phyloP scores from a whole-genome alignment of 2,113 vertebrate genomes.

The Nothoprocta perdicaria region DNA sequence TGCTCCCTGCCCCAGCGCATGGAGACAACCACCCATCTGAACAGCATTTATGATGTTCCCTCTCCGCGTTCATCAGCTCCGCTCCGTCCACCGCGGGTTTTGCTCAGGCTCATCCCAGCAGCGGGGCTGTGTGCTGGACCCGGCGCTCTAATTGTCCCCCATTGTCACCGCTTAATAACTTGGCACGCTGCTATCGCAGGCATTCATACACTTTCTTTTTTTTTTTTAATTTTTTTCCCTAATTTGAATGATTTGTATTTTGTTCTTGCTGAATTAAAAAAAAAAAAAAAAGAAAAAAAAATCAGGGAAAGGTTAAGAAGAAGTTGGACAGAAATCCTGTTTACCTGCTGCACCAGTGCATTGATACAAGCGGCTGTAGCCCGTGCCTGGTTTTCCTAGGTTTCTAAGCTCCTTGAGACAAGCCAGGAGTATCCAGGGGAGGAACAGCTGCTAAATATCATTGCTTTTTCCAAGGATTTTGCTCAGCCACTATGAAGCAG shows the following conservation, averaged over 20 bases:
- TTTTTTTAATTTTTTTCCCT: neutral
- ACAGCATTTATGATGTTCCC: conserved; percentile 58
- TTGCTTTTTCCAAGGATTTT: too few species aligned
- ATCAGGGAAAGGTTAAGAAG: conserved; percentile 29
- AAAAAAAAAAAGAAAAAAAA: conserved; percentile 16
- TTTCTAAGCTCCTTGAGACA: neutral
- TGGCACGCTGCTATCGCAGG: conserved; percentile 42
- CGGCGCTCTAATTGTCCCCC: conserved; percentile 68
- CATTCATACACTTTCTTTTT: neutral
- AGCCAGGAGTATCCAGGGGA: too few species aligned
- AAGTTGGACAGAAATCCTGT: conserved; percentile 27
- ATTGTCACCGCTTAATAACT: conserved; percentile 65
- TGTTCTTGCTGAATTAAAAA: conserved; percentile 51
- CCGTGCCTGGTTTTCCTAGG: neutral
- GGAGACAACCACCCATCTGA: conserved; percentile 1
- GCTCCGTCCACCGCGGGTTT: conserved; percentile 45
- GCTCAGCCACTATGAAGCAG: too few species aligned
- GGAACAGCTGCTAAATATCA: too few species aligned
- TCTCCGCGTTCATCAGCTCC: conserved; percentile 65
- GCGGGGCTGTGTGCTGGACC: conserved; percentile 59
- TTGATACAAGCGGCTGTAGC: neutral
- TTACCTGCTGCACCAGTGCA: conserved; percentile 25
- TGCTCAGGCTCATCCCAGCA: conserved; percentile 55
- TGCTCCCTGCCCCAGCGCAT: too few species aligned
- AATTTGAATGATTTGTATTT: conserved; percentile 66